Evolutionary conservation across 2,113 vertebrate species (phyloP), one percentile per base, ranked within the genome.

Genomic region (Tragelaphus scriptus): DNA sequence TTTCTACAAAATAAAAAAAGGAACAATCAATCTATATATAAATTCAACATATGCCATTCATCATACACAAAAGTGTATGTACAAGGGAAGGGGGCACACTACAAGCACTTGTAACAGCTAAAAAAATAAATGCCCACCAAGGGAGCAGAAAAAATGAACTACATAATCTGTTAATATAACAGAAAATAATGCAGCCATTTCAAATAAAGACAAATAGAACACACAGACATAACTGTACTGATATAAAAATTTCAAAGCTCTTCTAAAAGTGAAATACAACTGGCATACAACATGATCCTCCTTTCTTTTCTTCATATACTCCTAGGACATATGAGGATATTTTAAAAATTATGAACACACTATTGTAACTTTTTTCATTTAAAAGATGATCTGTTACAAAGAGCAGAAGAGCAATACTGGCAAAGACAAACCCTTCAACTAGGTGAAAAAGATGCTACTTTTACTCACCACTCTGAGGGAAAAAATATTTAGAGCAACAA

Each of bases 321-420:
- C 59, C 49, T 49, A 5, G 65, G 30, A 85, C 25, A 85, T 26
- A 28, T 85, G 47, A 40, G 15, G 51, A 80, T 59, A 23, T 82
- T 92, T 85, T 77, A 4, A 85, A 88, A 94, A 61, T 21, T n/a
- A 79, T 55, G 1, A 75, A 81, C 2, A 88, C 23, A 56, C 21
- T 84, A 44, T 9, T 14, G 86, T 23, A 23, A 85, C 30, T 87
- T 65, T 63, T 75, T 17, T 81, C 61, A 88, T 75, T 90, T 85
- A 63, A 97, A 97, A 97, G 23, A 65, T 68, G 30, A 93, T 6
- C 63, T 93, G 96, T 49, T 92, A 88, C 53, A 94, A 68, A 95
- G 6, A 10, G 32, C 2, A n/a, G 4, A 2, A 77, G 17, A 32
- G 5, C 7, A 58, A 36, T 81, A 91, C 58, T 58, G 71, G 26